Evolutionary conservation across 2,888 invertebrate genomes (phyloP).

Genomic region (Drosophila ezoana): DNA sequence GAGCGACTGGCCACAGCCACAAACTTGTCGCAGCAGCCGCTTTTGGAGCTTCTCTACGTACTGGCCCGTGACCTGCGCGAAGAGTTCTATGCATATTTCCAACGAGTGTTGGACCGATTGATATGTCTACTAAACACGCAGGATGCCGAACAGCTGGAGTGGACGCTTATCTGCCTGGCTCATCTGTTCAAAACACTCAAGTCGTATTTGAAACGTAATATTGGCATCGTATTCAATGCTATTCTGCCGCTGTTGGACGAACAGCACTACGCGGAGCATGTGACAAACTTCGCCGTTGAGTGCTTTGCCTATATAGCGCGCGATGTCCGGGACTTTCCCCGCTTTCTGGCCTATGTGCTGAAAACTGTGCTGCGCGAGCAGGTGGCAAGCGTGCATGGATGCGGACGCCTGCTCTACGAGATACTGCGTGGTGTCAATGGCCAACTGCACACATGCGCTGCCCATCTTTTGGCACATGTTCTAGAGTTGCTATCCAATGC

Average conservation of each 20-base stretch:
- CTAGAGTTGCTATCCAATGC: constrained; percentile 87
- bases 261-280: constrained; percentile 90
- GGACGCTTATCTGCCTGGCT: constrained; percentile 93
- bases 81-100: constrained; percentile 95
- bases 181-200: constrained; percentile 96
- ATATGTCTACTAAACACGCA: constrained; percentile 90
- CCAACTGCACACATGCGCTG: constrained; percentile 94
- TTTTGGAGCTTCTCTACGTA: constrained; percentile 93
- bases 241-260: constrained; percentile 92
- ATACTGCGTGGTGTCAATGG: constrained; percentile 92
- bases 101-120: constrained; percentile 90
- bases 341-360: constrained; percentile 90
- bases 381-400: constrained; percentile 91
- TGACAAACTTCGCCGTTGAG: constrained; percentile 97
- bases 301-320: constrained; percentile 97
- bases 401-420: constrained; percentile 95
- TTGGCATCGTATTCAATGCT: constrained; percentile 89
- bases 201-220: constrained; percentile 92
- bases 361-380: constrained; percentile 88
- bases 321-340: constrained; percentile 92
- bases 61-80: constrained; percentile 94
- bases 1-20: constrained; percentile 91
- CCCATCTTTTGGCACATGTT: constrained; percentile 89
- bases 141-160: constrained; percentile 94
- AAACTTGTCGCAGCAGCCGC: constrained; percentile 90